Percentiles rank a stretch among this genome's conserved stretches.
Conservation (phyloP, 2,888 invertebrate genomes). For the Pediacus dermestoides region DNA sequence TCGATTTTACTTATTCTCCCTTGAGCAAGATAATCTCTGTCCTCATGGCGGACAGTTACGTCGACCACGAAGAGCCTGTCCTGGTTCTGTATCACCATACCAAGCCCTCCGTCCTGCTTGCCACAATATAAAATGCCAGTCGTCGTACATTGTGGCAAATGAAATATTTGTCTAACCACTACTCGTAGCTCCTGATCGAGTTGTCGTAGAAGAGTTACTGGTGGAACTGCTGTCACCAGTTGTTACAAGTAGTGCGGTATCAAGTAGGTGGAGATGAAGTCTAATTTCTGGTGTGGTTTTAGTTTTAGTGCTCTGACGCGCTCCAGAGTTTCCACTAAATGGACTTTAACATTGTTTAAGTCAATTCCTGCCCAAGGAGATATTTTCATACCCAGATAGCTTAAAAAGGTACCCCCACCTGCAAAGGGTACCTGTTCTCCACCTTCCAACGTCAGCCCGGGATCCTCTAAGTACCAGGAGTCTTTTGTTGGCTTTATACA, state of each 20-base stretch:
- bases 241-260: constrained; percentile 43
- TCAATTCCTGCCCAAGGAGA: constrained; percentile 30
- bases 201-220: constrained; percentile 19
- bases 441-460: constrained; percentile 23
- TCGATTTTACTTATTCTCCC: constrained; percentile 28
- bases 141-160: constrained; percentile 31
- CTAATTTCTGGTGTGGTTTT: constrained; percentile 44
- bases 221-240: constrained; percentile 35
- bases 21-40: constrained; percentile 16
- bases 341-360: constrained; percentile 17
- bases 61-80: constrained; percentile 33
- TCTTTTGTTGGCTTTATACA: constrained; percentile 25
- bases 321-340: constrained; percentile 22
- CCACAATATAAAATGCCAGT: constrained; percentile 32
- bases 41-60: constrained; percentile 31
- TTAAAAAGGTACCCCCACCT: constrained; percentile 20
- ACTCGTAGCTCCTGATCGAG: constrained; percentile 34
- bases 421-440: constrained; percentile 24
- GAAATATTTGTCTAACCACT: constrained; percentile 29
- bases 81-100: constrained; percentile 30
- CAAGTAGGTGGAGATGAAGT: constrained; percentile 39
- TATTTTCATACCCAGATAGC: constrained; percentile 36
- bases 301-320: constrained; percentile 34
- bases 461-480: constrained; percentile 35
- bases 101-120: constrained; percentile 38